phyloP scores from a whole-genome alignment of 2,888 invertebrate genomes.

The Plebejus melissa region DNA sequence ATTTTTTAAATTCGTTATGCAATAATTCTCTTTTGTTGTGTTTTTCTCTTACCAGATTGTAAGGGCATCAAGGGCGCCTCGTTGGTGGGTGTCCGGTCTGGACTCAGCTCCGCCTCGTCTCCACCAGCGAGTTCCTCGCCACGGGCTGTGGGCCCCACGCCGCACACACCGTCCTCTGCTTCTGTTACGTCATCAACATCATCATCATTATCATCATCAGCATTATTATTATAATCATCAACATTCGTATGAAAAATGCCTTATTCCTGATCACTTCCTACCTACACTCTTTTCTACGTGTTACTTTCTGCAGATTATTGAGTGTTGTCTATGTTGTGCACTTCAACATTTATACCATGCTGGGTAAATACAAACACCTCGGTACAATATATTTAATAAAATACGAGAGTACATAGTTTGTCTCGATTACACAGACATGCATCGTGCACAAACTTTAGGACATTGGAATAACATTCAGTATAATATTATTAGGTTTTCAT shows the following conservation, averaged over 20 bases:
- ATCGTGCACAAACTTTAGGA: slow-evolving; percentile 46
- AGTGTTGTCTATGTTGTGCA: slow-evolving; percentile 7
- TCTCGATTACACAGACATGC: slow-evolving; percentile 45
- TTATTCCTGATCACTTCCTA: not conserved
- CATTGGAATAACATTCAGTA: not conserved
- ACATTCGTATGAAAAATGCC: not conserved
- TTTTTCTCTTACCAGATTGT: slow-evolving; percentile 60
- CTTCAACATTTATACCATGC: slow-evolving; percentile 3
- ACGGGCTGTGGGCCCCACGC: slow-evolving; percentile 61
- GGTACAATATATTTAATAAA: slow-evolving; percentile 24
- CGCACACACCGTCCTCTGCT: slow-evolving; percentile 73
- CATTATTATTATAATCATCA: not conserved
- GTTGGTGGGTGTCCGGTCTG: slow-evolving; percentile 76
- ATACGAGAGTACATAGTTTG: slow-evolving; percentile 30
- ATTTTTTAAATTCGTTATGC: not conserved
- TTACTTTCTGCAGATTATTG: not conserved
- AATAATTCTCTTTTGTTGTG: not conserved
- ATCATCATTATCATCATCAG: not conserved
- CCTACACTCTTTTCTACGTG: not conserved
- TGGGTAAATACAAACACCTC: not conserved
- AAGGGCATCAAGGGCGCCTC: slow-evolving; percentile 72
- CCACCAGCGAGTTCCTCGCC: slow-evolving; percentile 64
- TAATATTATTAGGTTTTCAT: not conserved
- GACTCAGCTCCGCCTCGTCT: slow-evolving; percentile 71
- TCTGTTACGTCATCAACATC: slow-evolving; percentile 47